Evolutionary conservation across 92 coral and sea anemone species (phyloP).

Genomic region (Parazoanthus darwini): DNA sequence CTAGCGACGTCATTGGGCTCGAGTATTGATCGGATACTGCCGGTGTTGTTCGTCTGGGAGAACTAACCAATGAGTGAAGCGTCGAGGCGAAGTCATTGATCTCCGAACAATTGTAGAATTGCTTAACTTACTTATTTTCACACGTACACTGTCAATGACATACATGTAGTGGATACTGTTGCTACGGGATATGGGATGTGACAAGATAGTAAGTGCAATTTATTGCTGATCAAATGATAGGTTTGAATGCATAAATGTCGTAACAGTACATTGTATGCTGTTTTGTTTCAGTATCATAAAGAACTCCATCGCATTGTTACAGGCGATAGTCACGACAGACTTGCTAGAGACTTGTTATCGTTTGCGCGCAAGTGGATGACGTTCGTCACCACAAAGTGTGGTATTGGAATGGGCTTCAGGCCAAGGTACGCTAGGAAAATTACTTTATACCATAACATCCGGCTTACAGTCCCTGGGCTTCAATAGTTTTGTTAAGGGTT

Average conservation of each 20-base stretch:
- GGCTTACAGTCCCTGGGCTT: neutral
- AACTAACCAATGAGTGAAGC: too few relatives aligned
- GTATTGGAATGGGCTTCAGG: slow-evolving; percentile 84
- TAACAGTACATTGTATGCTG: neutral
- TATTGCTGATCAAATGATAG: neutral
- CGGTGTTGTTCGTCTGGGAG: too few relatives aligned
- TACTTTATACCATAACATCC: neutral
- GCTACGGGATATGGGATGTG: too few relatives aligned
- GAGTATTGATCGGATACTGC: too few relatives aligned
- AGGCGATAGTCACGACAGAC: slow-evolving; percentile 59
- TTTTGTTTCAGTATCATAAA: slow-evolving; percentile 73
- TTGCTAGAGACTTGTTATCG: slow-evolving; percentile 66
- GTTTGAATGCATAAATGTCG: neutral
- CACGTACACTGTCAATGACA: too few relatives aligned
- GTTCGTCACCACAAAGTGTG: slow-evolving; percentile 86
- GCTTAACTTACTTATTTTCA: too few relatives aligned
- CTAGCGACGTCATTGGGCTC: too few relatives aligned
- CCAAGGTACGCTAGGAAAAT: slow-evolving; percentile 67
- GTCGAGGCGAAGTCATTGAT: too few relatives aligned
- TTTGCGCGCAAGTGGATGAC: slow-evolving; percentile 93
- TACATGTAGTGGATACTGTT: too few relatives aligned
- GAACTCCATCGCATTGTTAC: slow-evolving; percentile 81
- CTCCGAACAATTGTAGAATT: too few relatives aligned
- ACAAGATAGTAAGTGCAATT: neutral
- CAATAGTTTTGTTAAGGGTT: too few relatives aligned